phyloP scores from a whole-genome alignment of 2,888 invertebrate species.

The Temnothorax ravouxi region DNA sequence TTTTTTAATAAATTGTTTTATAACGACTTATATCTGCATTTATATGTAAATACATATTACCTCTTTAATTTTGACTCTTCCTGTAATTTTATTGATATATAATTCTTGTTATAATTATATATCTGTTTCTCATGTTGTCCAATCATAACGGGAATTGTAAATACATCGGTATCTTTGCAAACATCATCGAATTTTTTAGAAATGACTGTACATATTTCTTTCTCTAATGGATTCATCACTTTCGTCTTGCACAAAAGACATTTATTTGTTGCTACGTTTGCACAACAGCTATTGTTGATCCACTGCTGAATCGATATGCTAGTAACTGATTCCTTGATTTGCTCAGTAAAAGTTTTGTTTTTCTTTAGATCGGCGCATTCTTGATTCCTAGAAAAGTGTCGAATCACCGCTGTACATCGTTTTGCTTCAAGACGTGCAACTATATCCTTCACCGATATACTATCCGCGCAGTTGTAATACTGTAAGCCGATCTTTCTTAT shows the following conservation, averaged over 20 bases:
- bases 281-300: slow-evolving; percentile 83
- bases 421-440: slow-evolving; percentile 86
- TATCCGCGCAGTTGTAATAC: slow-evolving; percentile 90
- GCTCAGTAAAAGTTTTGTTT: slow-evolving; percentile 49
- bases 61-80: slow-evolving; percentile 60
- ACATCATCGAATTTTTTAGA: slow-evolving; percentile 70
- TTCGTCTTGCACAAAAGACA: slow-evolving; percentile 78
- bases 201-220: slow-evolving; percentile 73
- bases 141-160: slow-evolving; percentile 65
- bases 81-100: slow-evolving; percentile 45
- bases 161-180: slow-evolving; percentile 80
- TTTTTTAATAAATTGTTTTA: background rate
- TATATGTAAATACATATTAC: slow-evolving; percentile 48
- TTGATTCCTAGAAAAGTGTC: slow-evolving; percentile 72
- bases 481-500: slow-evolving; percentile 91
- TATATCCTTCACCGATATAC: slow-evolving; percentile 86
- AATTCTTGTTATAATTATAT: slow-evolving; percentile 74
- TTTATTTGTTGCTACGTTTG: slow-evolving; percentile 81
- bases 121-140: slow-evolving; percentile 70
- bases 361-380: slow-evolving; percentile 75
- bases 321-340: slow-evolving; percentile 65
- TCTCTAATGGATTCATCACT: slow-evolving; percentile 26
- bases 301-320: slow-evolving; percentile 78
- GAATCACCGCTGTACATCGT: slow-evolving; percentile 69
- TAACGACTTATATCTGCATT: background rate